Conservation (phyloP, 2,113 vertebrate species). For the Motacilla alba region DNA sequence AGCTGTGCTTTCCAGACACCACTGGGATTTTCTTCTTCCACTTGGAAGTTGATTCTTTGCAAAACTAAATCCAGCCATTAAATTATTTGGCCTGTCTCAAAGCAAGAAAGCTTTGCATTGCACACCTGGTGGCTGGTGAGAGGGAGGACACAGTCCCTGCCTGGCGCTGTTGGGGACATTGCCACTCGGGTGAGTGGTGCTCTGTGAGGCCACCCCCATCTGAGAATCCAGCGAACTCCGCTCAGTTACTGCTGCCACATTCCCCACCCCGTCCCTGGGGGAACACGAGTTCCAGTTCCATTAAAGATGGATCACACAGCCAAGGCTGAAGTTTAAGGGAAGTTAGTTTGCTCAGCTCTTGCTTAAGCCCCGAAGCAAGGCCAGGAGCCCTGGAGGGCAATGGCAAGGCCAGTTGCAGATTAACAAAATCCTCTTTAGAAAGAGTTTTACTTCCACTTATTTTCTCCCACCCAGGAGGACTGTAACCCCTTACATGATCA, state of each 20-base stretch:
- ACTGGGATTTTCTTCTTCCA: neutral
- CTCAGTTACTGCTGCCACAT: neutral
- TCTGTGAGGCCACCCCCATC: neutral
- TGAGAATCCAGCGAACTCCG: neutral
- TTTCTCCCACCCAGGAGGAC: constrained; percentile 4
- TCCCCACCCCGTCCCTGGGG: neutral
- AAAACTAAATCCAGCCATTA: neutral
- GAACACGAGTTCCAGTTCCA: neutral
- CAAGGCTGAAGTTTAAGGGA: constrained; percentile 16
- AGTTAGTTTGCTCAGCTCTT: constrained; percentile 34
- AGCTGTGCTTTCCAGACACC: neutral
- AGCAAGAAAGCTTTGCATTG: neutral
- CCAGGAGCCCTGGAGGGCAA: constrained; percentile 43
- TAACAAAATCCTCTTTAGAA: constrained; percentile 61
- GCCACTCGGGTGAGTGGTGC: rapidly evolving
- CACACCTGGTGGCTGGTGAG: neutral
- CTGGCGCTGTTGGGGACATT: rapidly evolving
- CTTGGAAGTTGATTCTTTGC: neutral
- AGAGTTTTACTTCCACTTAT: constrained; percentile 47
- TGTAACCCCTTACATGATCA: neutral
- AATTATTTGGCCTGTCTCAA: neutral
- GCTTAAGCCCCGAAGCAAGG: constrained; percentile 31
- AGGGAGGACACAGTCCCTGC: neutral
- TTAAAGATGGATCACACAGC: neutral
- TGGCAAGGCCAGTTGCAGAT: constrained; percentile 43